Conservation (phyloP, 2,113 vertebrate species). For the Marcusenius ussheri region DNA sequence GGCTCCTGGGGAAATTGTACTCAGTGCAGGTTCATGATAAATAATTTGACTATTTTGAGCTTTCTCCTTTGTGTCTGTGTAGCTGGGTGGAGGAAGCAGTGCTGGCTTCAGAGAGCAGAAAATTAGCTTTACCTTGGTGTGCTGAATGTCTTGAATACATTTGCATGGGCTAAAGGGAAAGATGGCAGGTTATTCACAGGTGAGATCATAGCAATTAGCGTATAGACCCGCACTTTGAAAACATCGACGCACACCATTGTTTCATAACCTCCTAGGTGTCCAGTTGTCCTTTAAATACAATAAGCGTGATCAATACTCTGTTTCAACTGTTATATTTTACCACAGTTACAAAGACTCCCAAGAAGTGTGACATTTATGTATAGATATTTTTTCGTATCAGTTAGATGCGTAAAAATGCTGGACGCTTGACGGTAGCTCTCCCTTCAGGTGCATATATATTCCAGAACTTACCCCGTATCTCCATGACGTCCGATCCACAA, state of each 20-base stretch:
- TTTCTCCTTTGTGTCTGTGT: constrained; percentile 27
- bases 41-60: constrained; percentile 30
- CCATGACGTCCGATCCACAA: constrained; percentile 8
- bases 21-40: constrained; percentile 33
- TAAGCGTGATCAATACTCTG: not conserved
- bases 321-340: not conserved
- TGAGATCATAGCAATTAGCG: not conserved
- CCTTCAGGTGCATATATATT: no score
- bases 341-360: not conserved
- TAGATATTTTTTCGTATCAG: not conserved
- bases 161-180: constrained; percentile 10
- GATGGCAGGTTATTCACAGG: not conserved
- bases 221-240: not conserved
- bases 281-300: not conserved
- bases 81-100: constrained; percentile 29
- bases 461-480: not conserved
- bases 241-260: not conserved
- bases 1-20: constrained; percentile 33
- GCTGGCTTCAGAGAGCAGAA: constrained; percentile 28
- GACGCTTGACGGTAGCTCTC: not conserved
- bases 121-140: constrained; percentile 31
- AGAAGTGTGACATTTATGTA: not conserved
- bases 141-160: not conserved
- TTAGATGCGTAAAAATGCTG: not conserved
- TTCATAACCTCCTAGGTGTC: not conserved